Base-by-base conservation (phyloP, 2,888 invertebrate genomes). In the Trypoxylon attenuatum region DNA sequence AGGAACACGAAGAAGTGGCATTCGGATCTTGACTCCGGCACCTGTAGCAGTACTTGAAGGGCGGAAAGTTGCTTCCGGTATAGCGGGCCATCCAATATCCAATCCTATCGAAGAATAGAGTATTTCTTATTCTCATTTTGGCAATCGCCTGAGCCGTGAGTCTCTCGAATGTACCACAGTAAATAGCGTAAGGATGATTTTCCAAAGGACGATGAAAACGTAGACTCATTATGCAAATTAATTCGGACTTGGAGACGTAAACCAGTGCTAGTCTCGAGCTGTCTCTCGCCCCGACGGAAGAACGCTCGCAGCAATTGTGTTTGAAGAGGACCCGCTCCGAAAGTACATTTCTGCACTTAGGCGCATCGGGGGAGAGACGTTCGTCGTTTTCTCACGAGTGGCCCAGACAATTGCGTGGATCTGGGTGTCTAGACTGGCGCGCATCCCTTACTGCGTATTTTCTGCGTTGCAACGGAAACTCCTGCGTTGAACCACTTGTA, bases 361-460 rank as follows among this genome's bases (percentile, higher is more conserved):
- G 52, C 72, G 55, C 62, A 68, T 52, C 50, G 51, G 55, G 42
- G 57, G 33, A n/a, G n/a, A 43, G 62, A 52, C 63, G 71, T 70
- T 66, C 62, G 59, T 63, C 72, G 71, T 77, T 77, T 80, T 78
- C 77, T 77, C 79, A 79, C 74, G 78, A 79, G 73, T 73, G 67
- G 61, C 33, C 78, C 82, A 84, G 84, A 84, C 84, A 82, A 84
- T 84, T 81, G 80, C 78, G 71, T 72, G 77, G 80, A 76, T 84
- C 85, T 84, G 83, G 82, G 61, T 82, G 85, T 85, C 85, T 85
- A 85, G 85, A 85, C 85, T 69, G 62, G 21, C n/a, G 13, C 71
- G 73, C 69, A 77, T 80, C 79, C 79, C 76, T 74, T 65, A 56
- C 56, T 64, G n/a, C n/a, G 69, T 77, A 71, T 70, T 71, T 46